Evolutionary conservation across 2,113 vertebrate species (phyloP).

Genomic region (Pholis gunnellus): DNA sequence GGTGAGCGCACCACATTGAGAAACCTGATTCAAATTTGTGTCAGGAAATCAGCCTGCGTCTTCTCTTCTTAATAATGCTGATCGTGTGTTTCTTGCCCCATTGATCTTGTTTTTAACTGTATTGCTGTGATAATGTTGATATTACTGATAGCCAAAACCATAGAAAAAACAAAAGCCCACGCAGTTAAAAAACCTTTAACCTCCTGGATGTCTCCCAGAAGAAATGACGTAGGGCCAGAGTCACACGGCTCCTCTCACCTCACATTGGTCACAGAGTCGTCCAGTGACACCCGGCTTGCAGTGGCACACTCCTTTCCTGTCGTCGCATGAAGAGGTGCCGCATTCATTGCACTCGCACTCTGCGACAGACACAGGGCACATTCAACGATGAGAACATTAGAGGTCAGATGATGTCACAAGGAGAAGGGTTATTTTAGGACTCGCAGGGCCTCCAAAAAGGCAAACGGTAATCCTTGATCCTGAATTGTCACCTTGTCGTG

Average conservation of each 20-base stretch:
- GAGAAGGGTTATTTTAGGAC: slow-evolving; percentile 55
- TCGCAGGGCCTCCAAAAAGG: slow-evolving; percentile 12
- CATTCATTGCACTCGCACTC: slow-evolving; percentile 85
- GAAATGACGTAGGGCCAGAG: not conserved
- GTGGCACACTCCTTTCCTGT: slow-evolving; percentile 86
- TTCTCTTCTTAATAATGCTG: not conserved
- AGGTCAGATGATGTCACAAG: slow-evolving; percentile 38
- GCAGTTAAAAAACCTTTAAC: not conserved
- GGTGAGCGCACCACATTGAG: not conserved
- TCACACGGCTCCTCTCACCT: slow-evolving; percentile 75
- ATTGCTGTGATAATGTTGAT: not conserved
- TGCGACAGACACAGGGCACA: slow-evolving; percentile 63
- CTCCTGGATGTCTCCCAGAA: not conserved
- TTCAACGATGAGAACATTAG: slow-evolving; percentile 13
- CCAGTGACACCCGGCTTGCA: slow-evolving; percentile 87
- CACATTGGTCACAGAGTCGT: slow-evolving; percentile 84
- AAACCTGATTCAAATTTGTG: not conserved
- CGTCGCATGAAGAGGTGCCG: slow-evolving; percentile 86
- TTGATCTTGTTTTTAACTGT: not conserved
- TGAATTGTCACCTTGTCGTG: slow-evolving; percentile 18
- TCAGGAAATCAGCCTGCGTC: not conserved
- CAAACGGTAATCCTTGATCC: slow-evolving; percentile 16
- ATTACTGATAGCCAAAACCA: not conserved
- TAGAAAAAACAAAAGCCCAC: not conserved
- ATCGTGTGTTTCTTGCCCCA: not conserved